phyloP scores from a whole-genome alignment of 2,888 invertebrate species.

The Drosophila fulvimacula region DNA sequence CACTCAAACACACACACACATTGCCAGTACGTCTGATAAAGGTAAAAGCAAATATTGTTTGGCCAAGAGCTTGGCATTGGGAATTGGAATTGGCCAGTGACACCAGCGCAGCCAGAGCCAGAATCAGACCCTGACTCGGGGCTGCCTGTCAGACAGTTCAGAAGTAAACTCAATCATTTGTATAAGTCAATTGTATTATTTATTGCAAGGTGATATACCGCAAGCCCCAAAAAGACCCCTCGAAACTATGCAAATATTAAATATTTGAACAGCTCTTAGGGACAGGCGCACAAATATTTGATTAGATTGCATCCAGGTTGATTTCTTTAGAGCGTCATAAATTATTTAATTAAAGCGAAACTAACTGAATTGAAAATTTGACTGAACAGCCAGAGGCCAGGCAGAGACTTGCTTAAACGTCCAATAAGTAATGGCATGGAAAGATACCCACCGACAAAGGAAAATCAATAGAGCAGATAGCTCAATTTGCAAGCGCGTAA shows the following conservation, averaged over 20 bases:
- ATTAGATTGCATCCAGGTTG: slow-evolving; percentile 8
- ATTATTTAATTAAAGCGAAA: slow-evolving; percentile 7
- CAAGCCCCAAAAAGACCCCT: slow-evolving; percentile 17
- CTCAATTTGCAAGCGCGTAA: neutral
- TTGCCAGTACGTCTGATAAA: slow-evolving; percentile 23
- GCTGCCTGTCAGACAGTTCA: slow-evolving; percentile 15
- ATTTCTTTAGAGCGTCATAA: slow-evolving; percentile 2
- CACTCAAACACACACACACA: neutral
- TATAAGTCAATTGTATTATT: slow-evolving; percentile 24
- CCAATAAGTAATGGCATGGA: neutral
- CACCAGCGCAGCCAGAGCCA: slow-evolving; percentile 10
- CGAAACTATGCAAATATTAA: slow-evolving; percentile 28
- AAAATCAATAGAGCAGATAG: neutral
- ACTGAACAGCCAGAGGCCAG: neutral
- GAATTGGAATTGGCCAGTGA: slow-evolving; percentile 35
- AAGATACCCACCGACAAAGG: too few relatives aligned
- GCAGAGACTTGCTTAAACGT: neutral
- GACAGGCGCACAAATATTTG: slow-evolving; percentile 15
- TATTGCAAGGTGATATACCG: slow-evolving; percentile 35
- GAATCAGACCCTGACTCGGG: neutral
- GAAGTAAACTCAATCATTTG: slow-evolving; percentile 41
- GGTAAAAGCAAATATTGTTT: slow-evolving; percentile 32
- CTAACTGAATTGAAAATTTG: slow-evolving; percentile 1
- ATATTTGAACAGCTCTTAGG: slow-evolving; percentile 46
- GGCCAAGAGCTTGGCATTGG: slow-evolving; percentile 34